Evolutionary conservation across 2,797 vertebrate species (phyloP).

Genomic region (Caiman crocodilus): DNA sequence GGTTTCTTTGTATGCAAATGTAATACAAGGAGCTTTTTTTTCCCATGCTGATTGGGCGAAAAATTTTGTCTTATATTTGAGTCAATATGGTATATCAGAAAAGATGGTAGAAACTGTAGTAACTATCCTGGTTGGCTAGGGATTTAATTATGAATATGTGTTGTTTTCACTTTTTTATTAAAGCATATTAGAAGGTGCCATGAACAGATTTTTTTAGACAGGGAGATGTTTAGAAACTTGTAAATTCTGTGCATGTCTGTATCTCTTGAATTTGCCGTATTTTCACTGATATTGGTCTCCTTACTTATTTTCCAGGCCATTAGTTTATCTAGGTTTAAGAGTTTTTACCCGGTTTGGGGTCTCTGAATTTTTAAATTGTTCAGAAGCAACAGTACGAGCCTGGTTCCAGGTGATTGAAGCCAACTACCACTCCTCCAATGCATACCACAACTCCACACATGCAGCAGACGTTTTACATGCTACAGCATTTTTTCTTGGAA

Average conservation of each 20-base stretch:
- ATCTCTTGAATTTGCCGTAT: not conserved
- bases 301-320: slow-evolving; percentile 77
- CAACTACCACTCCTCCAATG: slow-evolving; percentile 86
- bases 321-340: slow-evolving; percentile 86
- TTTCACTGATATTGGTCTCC: not conserved
- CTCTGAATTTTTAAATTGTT: slow-evolving; percentile 84
- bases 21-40: too few relatives aligned
- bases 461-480: slow-evolving; percentile 85
- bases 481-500: slow-evolving; percentile 84
- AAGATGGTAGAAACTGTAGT: not conserved
- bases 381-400: slow-evolving; percentile 81
- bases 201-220: not conserved
- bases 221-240: not conserved
- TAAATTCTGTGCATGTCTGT: not conserved
- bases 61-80: too few relatives aligned
- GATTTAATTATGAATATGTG: not conserved
- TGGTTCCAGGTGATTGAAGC: slow-evolving; percentile 88
- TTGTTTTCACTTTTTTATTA: not conserved
- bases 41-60: too few relatives aligned
- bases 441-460: slow-evolving; percentile 87
- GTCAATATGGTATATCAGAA: not conserved
- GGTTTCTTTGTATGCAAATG: too few relatives aligned
- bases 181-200: not conserved
- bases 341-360: slow-evolving; percentile 84
- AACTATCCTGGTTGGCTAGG: not conserved